These are phyloP conservation scores for Timandra comae DNA, from an alignment of 2,888 invertebrate species.

Conservation along the genomic window DNA sequence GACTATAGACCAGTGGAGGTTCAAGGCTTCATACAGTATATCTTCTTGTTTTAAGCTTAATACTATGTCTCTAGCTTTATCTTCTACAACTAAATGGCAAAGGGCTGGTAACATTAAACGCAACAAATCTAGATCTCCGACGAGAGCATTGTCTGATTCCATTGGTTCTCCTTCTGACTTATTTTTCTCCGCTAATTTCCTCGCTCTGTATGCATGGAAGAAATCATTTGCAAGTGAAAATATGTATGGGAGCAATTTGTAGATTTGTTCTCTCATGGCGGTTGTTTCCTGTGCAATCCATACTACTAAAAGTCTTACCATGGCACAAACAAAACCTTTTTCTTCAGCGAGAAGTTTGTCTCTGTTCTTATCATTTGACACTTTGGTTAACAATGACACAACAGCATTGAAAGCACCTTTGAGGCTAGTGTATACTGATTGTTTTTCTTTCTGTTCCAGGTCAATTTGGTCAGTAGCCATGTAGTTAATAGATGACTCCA, in stretches of 20 bases:
- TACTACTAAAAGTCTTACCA: constrained; percentile 89
- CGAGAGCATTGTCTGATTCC: constrained; percentile 57
- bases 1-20: constrained; percentile 91
- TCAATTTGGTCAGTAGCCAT: constrained; percentile 89
- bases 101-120: constrained; percentile 91
- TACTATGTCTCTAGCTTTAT: constrained; percentile 87
- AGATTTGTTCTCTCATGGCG: constrained; percentile 89
- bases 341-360: constrained; percentile 82
- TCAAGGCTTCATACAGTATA: constrained; percentile 85
- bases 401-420: constrained; percentile 93
- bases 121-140: constrained; percentile 83
- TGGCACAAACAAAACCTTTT: constrained; percentile 88
- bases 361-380: constrained; percentile 85
- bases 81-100: constrained; percentile 94
- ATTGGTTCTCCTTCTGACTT: constrained; percentile 76
- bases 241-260: constrained; percentile 87
- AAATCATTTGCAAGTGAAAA: constrained; percentile 88
- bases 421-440: constrained; percentile 91
- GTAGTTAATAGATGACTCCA: constrained; percentile 87
- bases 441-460: constrained; percentile 92
- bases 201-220: constrained; percentile 83
- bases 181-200: constrained; percentile 81
- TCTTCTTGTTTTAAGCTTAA: constrained; percentile 87
- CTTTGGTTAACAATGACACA: constrained; percentile 82
- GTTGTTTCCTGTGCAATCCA: constrained; percentile 95